Percentiles rank a stretch among this genome's conserved stretches.
Evolutionary conservation across 2,113 vertebrate species (phyloP).

Genomic region (Romanogobio albipinnatus): DNA sequence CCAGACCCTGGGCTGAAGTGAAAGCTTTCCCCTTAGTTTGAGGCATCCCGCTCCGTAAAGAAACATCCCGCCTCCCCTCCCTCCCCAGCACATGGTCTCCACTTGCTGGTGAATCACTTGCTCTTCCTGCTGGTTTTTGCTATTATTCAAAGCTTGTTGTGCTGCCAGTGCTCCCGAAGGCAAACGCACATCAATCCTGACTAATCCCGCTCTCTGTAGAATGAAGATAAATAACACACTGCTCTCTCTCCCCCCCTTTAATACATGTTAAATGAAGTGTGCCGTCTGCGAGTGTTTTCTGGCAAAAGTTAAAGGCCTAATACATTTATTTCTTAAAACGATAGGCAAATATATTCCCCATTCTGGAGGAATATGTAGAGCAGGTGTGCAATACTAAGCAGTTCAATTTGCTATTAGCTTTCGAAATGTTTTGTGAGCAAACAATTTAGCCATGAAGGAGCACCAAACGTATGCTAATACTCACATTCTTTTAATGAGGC

Average conservation of each 20-base stretch:
- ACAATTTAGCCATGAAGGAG: conserved; percentile 29
- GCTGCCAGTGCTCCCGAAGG: conserved; percentile 62
- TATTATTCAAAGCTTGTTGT: conserved; percentile 65
- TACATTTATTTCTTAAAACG: conserved; percentile 62
- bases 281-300: conserved; percentile 54
- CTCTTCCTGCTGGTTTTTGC: conserved; percentile 51
- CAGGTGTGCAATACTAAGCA: conserved; percentile 40
- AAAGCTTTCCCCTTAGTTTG: neutral
- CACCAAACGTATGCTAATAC: neutral
- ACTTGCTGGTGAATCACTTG: conserved; percentile 54
- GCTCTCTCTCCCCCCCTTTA: conserved; percentile 56
- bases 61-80: neutral
- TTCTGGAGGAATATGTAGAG: conserved; percentile 48
- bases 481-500: conserved; percentile 8
- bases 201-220: conserved; percentile 69
- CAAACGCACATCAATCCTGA: conserved; percentile 65
- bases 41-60: neutral
- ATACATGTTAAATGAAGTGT: conserved; percentile 67
- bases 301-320: conserved; percentile 54
- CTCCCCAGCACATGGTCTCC: conserved; percentile 12
- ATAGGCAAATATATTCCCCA: conserved; percentile 60
- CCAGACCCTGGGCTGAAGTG: conserved; percentile 44
- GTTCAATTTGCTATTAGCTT: conserved; percentile 27
- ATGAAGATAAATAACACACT: conserved; percentile 68
- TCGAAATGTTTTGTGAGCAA: conserved; percentile 30